Evolutionary conservation across 2,113 vertebrate species (phyloP).

Genomic region (Rhinichthys klamathensis): DNA sequence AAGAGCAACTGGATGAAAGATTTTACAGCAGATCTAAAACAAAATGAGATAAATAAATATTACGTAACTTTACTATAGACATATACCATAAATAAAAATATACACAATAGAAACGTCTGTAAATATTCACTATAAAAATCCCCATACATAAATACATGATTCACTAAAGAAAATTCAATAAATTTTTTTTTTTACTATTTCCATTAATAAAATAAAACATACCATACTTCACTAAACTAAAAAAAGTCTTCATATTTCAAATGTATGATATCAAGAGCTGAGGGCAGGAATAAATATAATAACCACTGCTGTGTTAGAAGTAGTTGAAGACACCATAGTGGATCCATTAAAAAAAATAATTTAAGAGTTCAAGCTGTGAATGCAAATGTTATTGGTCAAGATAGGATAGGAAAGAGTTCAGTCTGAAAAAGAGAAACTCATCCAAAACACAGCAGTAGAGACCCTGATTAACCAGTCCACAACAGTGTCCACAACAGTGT

Average conservation of each 20-base stretch:
- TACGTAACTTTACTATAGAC: too few species aligned
- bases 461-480: neutral
- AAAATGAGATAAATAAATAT: neutral
- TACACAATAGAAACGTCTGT: neutral
- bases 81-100: neutral
- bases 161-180: neutral
- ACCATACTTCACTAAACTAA: neutral
- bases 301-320: slow-evolving; percentile 6
- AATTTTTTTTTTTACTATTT: neutral
- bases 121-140: neutral
- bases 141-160: neutral
- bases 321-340: slow-evolving; percentile 15
- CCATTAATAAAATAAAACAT: neutral
- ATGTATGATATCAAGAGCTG: neutral
- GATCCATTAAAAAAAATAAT: neutral
- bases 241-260: neutral
- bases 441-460: slow-evolving; percentile 7
- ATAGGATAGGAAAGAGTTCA: neutral
- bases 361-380: slow-evolving; percentile 3
- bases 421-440: neutral
- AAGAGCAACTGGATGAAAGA: neutral
- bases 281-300: slow-evolving; percentile 17
- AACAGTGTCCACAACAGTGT: slow-evolving; percentile 14
- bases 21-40: neutral
- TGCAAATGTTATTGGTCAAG: slow-evolving; percentile 18